phyloP scores from a whole-genome alignment of 2,888 invertebrate genomes.

The Lagria hirta region DNA sequence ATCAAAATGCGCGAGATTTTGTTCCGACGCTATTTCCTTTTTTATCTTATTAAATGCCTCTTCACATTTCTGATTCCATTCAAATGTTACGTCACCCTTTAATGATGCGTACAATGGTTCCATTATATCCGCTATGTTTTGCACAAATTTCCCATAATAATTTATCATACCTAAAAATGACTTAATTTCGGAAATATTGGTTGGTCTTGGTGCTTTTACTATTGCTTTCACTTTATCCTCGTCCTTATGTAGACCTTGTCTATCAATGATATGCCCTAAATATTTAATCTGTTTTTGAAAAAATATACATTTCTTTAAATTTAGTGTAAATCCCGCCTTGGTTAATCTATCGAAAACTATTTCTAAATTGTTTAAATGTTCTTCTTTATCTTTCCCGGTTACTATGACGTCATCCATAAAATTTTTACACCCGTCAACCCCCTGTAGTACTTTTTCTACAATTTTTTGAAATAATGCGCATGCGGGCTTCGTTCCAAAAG shows the following conservation, averaged over 20 bases:
- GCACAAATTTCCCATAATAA: conserved; percentile 26
- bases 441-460: conserved; percentile 43
- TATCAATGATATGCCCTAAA: conserved; percentile 36
- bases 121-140: conserved; percentile 12
- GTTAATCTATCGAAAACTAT: conserved; percentile 32
- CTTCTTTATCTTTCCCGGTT: conserved; percentile 31
- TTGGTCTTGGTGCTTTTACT: conserved; percentile 22
- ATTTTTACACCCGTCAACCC: conserved; percentile 28
- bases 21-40: conserved; percentile 6
- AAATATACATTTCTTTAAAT: conserved; percentile 43
- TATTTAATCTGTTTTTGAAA: conserved; percentile 41
- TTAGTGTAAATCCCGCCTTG: conserved; percentile 38
- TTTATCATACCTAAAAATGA: conserved; percentile 24
- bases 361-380: conserved; percentile 35
- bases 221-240: conserved; percentile 29
- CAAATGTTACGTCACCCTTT: conserved; percentile 15
- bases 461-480: conserved; percentile 44
- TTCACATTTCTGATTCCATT: conserved; percentile 24
- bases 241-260: conserved; percentile 27
- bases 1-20: conserved; percentile 18
- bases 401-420: conserved; percentile 44
- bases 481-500: conserved; percentile 37
- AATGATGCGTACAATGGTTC: conserved; percentile 22
- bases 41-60: conserved; percentile 20
- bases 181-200: conserved; percentile 18